phyloP scores from a whole-genome alignment of 1,140 invertebrate genomes.

The Tetramorium simillimum region DNA sequence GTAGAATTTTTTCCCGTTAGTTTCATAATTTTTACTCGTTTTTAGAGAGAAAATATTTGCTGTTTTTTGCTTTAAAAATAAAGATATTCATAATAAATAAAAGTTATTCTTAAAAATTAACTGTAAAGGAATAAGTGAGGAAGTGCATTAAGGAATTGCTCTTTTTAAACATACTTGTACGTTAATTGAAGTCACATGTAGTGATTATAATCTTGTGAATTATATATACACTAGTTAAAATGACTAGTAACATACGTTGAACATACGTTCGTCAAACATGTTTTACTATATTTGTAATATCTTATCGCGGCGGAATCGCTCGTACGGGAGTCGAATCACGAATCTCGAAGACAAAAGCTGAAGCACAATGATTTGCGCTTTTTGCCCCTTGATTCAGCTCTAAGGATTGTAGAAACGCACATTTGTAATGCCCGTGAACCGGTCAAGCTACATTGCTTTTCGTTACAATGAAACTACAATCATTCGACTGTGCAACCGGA shows the following conservation, averaged over 20 bases:
- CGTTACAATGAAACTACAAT: constrained; percentile 48
- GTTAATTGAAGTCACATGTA: not conserved
- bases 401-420: constrained; percentile 54
- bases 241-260: not conserved
- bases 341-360: constrained; percentile 7
- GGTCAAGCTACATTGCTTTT: constrained; percentile 62
- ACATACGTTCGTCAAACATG: not conserved
- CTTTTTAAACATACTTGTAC: not conserved
- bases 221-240: not conserved
- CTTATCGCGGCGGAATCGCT: constrained; percentile 23
- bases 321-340: not conserved
- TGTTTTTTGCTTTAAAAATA: not conserved
- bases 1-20: not conserved
- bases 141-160: not conserved
- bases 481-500: constrained; percentile 8
- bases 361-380: constrained; percentile 32
- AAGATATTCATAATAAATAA: not conserved
- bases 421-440: constrained; percentile 16
- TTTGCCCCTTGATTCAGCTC: constrained; percentile 55
- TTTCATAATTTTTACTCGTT: not conserved
- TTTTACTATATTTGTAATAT: not conserved
- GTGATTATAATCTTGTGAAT: not conserved
- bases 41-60: not conserved
- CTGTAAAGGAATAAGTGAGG: not conserved
- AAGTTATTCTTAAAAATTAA: not conserved